A percentile compares a stretch with the other conserved stretches of the same genome.
phyloP scores from a whole-genome alignment of 1,140 invertebrate genomes.

The Aricia agestis region DNA sequence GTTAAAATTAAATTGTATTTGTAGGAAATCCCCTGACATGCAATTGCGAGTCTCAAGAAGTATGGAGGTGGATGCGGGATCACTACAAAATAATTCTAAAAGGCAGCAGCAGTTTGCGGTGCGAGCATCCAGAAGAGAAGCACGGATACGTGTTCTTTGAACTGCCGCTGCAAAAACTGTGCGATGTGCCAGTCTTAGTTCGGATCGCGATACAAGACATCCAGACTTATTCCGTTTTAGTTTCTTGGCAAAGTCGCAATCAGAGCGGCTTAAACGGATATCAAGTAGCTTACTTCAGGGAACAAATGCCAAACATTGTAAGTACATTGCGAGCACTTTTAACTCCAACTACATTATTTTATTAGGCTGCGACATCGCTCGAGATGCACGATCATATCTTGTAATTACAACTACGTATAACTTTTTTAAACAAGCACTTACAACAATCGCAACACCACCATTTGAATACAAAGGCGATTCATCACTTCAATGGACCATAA shows the following conservation, averaged over 20 bases:
- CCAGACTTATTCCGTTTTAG: conserved; percentile 90
- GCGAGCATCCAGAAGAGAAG: conserved; percentile 87
- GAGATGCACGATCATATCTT: conserved; percentile 27
- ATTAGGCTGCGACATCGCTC: not conserved
- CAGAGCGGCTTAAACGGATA: conserved; percentile 90
- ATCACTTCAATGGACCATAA: conserved; percentile 72
- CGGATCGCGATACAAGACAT: conserved; percentile 91
- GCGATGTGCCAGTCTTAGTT: conserved; percentile 86
- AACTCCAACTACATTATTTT: conserved; percentile 18
- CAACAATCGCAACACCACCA: conserved; percentile 59
- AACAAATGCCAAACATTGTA: conserved; percentile 76
- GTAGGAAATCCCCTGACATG: conserved; percentile 90
- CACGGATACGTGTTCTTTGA: conserved; percentile 85
- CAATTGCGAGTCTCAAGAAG: conserved; percentile 88
- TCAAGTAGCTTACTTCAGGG: conserved; percentile 89
- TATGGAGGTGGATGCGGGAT: conserved; percentile 92
- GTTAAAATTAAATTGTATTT: conserved; percentile 36
- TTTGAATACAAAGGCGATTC: conserved; percentile 70
- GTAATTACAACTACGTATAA: conserved; percentile 31
- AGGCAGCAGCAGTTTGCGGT: conserved; percentile 79
- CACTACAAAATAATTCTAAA: conserved; percentile 83
- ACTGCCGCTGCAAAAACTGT: conserved; percentile 87
- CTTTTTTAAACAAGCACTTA: conserved; percentile 27
- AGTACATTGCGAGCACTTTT: conserved; percentile 34
- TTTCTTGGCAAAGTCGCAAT: conserved; percentile 93